Evolutionary conservation across 2,113 vertebrate genomes (phyloP).

Genomic region (Apistogramma diplotaenia): DNA sequence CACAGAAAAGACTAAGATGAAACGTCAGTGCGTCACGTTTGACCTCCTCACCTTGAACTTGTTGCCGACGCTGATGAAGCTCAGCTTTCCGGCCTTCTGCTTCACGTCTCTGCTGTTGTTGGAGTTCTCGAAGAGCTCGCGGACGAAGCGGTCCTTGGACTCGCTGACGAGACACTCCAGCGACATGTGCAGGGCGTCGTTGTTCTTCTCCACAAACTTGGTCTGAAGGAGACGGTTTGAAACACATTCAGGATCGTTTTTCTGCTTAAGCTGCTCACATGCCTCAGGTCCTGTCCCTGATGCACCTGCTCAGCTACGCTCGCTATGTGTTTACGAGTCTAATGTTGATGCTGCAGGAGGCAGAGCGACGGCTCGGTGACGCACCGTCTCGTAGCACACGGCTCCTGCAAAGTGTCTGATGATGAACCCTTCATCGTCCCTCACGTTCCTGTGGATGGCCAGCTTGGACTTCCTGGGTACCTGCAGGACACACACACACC

Average conservation of each 20-base stretch:
- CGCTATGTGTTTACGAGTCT: neutral
- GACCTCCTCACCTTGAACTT: constrained; percentile 88
- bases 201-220: constrained; percentile 99
- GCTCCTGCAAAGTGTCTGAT: constrained; percentile 96
- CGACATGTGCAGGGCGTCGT: constrained; percentile 98
- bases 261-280: too few relatives aligned
- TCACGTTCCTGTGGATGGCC: constrained; percentile 91
- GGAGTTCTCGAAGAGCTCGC: constrained; percentile 87
- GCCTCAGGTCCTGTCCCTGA: neutral
- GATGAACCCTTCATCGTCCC: constrained; percentile 97
- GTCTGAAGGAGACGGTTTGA: constrained; percentile 72
- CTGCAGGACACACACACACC: constrained; percentile 65
- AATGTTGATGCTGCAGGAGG: neutral
- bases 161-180: constrained; percentile 92
- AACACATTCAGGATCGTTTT: neutral
- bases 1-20: too few relatives aligned
- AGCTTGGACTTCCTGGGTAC: constrained; percentile 97
- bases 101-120: constrained; percentile 88
- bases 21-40: neutral
- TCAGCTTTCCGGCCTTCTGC: constrained; percentile 95
- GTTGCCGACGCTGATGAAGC: constrained; percentile 98
- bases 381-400: constrained; percentile 97
- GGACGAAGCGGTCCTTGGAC: constrained; percentile 91
- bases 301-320: neutral
- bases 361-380: neutral